These are phyloP conservation scores for Melieria crassipennis DNA, from an alignment of 2,888 invertebrate species.

Conservation along the genomic window DNA sequence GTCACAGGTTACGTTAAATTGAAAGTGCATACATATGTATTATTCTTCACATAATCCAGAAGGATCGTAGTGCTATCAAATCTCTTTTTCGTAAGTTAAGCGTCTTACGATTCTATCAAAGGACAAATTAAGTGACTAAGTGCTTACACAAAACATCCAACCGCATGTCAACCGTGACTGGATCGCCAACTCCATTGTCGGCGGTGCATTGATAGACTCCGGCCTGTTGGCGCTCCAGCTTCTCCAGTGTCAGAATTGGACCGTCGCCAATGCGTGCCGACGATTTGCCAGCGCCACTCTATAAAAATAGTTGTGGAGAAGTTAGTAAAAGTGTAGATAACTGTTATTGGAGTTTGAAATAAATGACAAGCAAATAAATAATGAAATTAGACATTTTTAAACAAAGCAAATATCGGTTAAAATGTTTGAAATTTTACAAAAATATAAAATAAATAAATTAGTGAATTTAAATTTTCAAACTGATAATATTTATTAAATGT, in stretches of 20 bases:
- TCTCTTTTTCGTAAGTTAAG: no score
- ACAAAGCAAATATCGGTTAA: neutral
- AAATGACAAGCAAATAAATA: constrained; percentile 8
- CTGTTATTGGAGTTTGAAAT: neutral
- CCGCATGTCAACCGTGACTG: constrained; percentile 73
- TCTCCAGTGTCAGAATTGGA: constrained; percentile 72
- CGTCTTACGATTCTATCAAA: no score
- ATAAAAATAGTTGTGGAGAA: constrained; percentile 26
- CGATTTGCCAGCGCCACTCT: constrained; percentile 66
- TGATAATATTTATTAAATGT: no score
- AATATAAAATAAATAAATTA: neutral
- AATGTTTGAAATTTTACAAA: neutral
- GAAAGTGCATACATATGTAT: no score
- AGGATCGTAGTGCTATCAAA: no score
- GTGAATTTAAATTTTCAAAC: neutral
- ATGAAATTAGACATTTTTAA: neutral
- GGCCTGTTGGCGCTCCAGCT: constrained; percentile 72
- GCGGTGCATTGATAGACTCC: constrained; percentile 76
- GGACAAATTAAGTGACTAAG: neutral
- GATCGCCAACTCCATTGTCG: constrained; percentile 75
- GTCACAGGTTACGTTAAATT: no score
- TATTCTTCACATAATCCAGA: no score
- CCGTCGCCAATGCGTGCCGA: constrained; percentile 70
- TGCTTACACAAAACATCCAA: constrained; percentile 75
- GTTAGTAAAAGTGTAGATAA: neutral